These are phyloP conservation scores for Allobates femoralis DNA, from an alignment of 2,797 vertebrate species.

Conservation along the genomic window DNA sequence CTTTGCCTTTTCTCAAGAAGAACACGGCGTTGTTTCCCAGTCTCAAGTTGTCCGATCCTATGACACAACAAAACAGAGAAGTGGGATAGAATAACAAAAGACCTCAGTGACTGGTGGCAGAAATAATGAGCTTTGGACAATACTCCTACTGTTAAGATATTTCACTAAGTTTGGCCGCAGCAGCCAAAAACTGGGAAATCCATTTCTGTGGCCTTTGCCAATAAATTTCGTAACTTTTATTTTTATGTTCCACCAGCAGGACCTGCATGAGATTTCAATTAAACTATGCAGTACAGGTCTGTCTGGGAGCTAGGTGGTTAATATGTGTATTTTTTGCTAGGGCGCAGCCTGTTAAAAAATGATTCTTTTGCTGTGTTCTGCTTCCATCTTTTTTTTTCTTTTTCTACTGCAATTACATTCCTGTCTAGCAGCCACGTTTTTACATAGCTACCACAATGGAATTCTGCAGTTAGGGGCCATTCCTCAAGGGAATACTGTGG, in stretches of 20 bases:
- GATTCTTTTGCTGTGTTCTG: constrained; percentile 68
- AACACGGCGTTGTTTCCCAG: constrained; percentile 95
- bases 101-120: constrained; percentile 54
- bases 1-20: constrained; percentile 98
- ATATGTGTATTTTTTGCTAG: constrained; percentile 64
- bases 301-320: constrained; percentile 51
- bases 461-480: background rate
- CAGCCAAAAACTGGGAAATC: constrained; percentile 72
- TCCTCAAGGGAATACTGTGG: background rate
- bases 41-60: constrained; percentile 96
- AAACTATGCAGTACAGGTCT: constrained; percentile 61
- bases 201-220: constrained; percentile 84
- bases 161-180: constrained; percentile 67
- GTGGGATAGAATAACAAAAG: constrained; percentile 81
- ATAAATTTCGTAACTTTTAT: constrained; percentile 65
- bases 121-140: constrained; percentile 66
- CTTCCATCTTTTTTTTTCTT: constrained; percentile 49
- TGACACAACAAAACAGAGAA: constrained; percentile 91
- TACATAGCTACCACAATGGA: background rate
- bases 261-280: constrained; percentile 61
- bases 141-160: constrained; percentile 68
- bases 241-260: constrained; percentile 54
- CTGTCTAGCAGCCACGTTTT: background rate
- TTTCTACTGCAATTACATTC: background rate
- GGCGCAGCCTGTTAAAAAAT: constrained; percentile 7